Base-by-base conservation (phyloP, 2,113 vertebrate species). In the Willisornis vidua region DNA sequence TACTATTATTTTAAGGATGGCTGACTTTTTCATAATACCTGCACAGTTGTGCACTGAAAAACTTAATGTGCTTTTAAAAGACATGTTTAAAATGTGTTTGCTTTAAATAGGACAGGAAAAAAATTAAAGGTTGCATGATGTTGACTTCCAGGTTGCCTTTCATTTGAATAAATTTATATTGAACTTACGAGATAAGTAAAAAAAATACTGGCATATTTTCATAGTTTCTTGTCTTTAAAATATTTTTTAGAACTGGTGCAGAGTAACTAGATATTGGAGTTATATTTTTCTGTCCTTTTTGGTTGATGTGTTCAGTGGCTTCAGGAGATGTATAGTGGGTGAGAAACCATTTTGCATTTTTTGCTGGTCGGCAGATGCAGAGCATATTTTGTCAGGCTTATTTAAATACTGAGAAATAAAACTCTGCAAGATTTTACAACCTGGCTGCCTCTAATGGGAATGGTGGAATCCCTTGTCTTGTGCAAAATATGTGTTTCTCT, bases 51-150 rank as follows among this genome's bases (percentile, higher is more conserved):
- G 91, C 83, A 88, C 70, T 70, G 85, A 85, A 80, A 92, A 90
- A 48, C 80, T 83, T 76, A 75, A 37, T 1, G 1, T 71, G 45
- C 31, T 77, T 90, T 84, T 48, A 43, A 91, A 95, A 96, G 91
- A 91, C 41, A 66, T 93, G 39, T 39, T 39, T 39, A 94, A 41
- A 19, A 85, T 90, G 37, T 89, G 49, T 91, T 89, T 83, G 80
- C 83, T 96, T 96, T 89, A 93, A 89, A 91, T 41, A 90, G 85
- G 91, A 87, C 63, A 93, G 94, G 66, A 59, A 18, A 87, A 96
- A 62, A 51, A 62, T 55, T 78, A 43, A 49, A 33, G 35, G 4
- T 70, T 85, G 35, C n/a, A 74, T 89, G 74, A 77, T 87, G 39
- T 54, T 7, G 57, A 72, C 85, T 93, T 90, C 76, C 63, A 96